Percentiles rank a stretch among this genome's conserved stretches.
Conservation (phyloP, 2,113 vertebrate species). For the Elephantulus edwardii region DNA sequence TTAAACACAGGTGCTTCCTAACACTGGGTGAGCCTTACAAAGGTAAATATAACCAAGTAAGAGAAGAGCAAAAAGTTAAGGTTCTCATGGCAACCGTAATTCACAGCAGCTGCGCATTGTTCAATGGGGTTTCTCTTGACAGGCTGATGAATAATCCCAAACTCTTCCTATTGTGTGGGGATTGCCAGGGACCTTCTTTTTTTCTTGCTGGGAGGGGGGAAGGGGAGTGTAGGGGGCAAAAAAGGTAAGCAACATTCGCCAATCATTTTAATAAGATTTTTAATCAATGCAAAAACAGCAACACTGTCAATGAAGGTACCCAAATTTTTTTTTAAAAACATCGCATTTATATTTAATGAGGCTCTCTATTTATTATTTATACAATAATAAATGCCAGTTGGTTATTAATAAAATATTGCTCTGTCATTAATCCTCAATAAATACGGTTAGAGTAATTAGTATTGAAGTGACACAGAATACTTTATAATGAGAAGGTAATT, state of each 20-base stretch:
- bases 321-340: slow-evolving; percentile 53
- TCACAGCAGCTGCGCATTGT: background rate
- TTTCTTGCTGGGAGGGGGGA: background rate
- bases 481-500: slow-evolving; percentile 80
- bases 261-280: slow-evolving; percentile 71
- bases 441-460: slow-evolving; percentile 66
- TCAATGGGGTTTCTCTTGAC: slow-evolving; percentile 42
- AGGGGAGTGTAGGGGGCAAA: background rate
- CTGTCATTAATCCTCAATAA: slow-evolving; percentile 79
- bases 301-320: slow-evolving; percentile 68
- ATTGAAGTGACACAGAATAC: slow-evolving; percentile 72
- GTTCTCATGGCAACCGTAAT: slow-evolving; percentile 63
- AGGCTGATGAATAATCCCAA: slow-evolving; percentile 49
- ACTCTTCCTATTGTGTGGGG: slow-evolving; percentile 29
- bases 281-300: slow-evolving; percentile 72
- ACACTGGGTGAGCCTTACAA: background rate
- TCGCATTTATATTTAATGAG: slow-evolving; percentile 74
- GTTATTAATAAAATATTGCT: slow-evolving; percentile 74
- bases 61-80: slow-evolving; percentile 48
- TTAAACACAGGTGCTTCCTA: background rate
- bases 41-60: slow-evolving; percentile 42
- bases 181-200: slow-evolving; percentile 33
- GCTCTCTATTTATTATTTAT: slow-evolving; percentile 79
- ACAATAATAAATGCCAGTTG: slow-evolving; percentile 73
- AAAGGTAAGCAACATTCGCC: slow-evolving; percentile 55